Evolutionary conservation across 2,113 vertebrate genomes (phyloP).

Genomic region (Cariama cristata): DNA sequence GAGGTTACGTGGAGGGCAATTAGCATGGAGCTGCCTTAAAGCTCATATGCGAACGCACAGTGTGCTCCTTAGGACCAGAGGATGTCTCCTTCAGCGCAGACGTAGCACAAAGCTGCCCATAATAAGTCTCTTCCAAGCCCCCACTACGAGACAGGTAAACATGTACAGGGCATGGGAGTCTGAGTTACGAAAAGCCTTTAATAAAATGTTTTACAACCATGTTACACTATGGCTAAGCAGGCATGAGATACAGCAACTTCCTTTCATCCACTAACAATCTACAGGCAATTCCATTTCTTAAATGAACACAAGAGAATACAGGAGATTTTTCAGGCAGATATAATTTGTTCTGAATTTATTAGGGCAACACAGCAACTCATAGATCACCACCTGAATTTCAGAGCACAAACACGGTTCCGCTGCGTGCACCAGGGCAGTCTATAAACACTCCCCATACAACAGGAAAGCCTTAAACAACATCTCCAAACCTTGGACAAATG

Average conservation of each 20-base stretch:
- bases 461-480: background rate
- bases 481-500: background rate
- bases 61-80: background rate
- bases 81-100: background rate
- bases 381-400: background rate
- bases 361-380: background rate
- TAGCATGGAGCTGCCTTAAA: background rate
- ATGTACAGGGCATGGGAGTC: background rate
- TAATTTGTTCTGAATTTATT: background rate
- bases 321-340: background rate
- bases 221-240: background rate
- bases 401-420: background rate
- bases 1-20: background rate
- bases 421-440: background rate
- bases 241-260: background rate
- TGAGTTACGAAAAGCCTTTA: background rate
- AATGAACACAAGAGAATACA: background rate
- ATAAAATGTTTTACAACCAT: background rate
- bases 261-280: background rate
- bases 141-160: background rate
- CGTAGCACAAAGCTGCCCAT: background rate
- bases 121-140: background rate
- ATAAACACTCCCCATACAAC: background rate
- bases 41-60: rapidly evolving
- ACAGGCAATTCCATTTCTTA: background rate